phyloP scores from a whole-genome alignment of 2,113 vertebrate genomes.

The Peromyscus polionotus region DNA sequence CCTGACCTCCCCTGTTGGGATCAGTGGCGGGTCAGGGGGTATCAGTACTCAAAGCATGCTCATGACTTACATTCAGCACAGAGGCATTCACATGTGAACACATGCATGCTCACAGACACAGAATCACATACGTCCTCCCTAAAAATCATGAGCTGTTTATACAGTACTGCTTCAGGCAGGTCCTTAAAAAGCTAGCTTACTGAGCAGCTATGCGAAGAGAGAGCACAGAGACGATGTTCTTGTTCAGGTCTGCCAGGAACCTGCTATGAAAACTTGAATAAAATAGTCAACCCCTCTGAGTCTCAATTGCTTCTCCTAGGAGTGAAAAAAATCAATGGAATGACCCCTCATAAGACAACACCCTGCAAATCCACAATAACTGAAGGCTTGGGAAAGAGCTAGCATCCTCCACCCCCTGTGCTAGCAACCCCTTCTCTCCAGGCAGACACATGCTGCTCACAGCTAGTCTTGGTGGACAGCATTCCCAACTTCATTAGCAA shows the following conservation, averaged over 20 bases:
- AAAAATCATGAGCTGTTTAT: neutral
- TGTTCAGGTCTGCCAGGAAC: neutral
- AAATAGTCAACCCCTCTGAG: slow-evolving; percentile 17
- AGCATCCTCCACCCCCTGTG: neutral
- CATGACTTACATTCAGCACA: neutral
- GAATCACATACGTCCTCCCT: neutral
- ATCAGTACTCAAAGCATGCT: neutral
- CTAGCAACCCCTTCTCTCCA: neutral
- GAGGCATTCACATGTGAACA: neutral
- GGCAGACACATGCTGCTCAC: neutral
- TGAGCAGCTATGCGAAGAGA: neutral
- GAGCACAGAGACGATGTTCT: neutral
- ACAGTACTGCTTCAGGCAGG: neutral
- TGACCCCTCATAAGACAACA: neutral
- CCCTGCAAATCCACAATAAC: neutral
- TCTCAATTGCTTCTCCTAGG: slow-evolving; percentile 4
- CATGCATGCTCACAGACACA: neutral
- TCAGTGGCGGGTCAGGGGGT: neutral
- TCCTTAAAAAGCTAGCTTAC: neutral
- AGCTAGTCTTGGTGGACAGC: neutral
- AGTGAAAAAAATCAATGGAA: neutral
- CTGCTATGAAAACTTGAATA: slow-evolving; percentile 25
- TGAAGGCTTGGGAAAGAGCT: neutral
- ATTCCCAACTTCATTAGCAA: neutral
- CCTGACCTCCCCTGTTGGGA: neutral